These are phyloP conservation scores for Heteropelma amictum DNA, from an alignment of 2,888 invertebrate genomes.

Conservation along the genomic window DNA sequence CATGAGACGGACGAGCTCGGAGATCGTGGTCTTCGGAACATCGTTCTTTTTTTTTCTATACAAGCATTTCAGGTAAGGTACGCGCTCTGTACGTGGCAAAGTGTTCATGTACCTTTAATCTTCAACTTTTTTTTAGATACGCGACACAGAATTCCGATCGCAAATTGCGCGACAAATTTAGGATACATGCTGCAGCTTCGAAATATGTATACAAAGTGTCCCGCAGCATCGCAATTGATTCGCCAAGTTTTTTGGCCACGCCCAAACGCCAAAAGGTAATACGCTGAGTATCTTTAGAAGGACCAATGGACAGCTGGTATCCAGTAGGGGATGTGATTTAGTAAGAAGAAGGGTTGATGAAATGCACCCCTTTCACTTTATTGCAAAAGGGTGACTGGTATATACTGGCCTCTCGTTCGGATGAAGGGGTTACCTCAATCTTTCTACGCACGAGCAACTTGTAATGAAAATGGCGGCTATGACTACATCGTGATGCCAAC, in stretches of 20 bases:
- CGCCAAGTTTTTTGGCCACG: conserved; percentile 26
- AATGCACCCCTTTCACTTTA: conserved; percentile 37
- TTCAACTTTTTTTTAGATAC: conserved; percentile 17
- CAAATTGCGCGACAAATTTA: too few species aligned
- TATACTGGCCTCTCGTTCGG: conserved; percentile 18
- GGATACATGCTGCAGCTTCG: too few species aligned
- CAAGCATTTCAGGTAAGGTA: too few species aligned
- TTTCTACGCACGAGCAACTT: neutral
- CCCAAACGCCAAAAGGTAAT: conserved; percentile 14
- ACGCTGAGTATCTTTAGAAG: conserved; percentile 8
- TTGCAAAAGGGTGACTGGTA: neutral
- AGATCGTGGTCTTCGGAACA: conserved; percentile 9
- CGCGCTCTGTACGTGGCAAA: conserved; percentile 25
- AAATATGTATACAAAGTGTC: too few species aligned
- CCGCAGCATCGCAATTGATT: too few species aligned
- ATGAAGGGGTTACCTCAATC: conserved; percentile 41
- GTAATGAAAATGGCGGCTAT: conserved; percentile 10
- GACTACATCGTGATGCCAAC: neutral
- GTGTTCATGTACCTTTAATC: conserved; percentile 40
- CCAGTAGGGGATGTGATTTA: conserved; percentile 1
- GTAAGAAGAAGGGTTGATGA: conserved; percentile 48
- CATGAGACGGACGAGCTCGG: conserved; percentile 17
- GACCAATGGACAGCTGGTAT: conserved; percentile 36
- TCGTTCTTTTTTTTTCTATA: conserved; percentile 35
- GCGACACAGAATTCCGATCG: too few species aligned